Base-by-base conservation (phyloP, 2,888 invertebrate genomes). In the Anodontia alba region DNA sequence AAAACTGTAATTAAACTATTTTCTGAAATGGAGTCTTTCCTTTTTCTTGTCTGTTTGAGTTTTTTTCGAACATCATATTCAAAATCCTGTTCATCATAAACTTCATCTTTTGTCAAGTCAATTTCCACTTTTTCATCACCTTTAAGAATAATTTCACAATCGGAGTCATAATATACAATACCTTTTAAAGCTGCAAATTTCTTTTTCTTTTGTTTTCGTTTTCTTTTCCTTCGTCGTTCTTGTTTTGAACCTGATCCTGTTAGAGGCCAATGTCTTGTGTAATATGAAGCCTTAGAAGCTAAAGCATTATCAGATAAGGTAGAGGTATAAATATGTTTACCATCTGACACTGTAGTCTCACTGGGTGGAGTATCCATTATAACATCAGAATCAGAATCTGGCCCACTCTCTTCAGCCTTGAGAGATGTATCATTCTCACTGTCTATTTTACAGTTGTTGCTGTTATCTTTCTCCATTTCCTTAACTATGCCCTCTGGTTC, bases 231-330 rank as follows among this genome's bases (percentile, higher is more conserved):
- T 33, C 62, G 31, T 1, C 33, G 31, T 62, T 62, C 62, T 29
- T 62, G 62, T 33, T 62, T 62, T 33, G 33, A 33, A 1, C 17
- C 31, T n/a, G 33, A 31, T 1, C n/a, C 1, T n/a, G 33, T 1
- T 2, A 62, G 23, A 33, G 62, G 62, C 62, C 62, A 62, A 62
- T 62, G 62, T 33, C 62, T 62, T 33, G 62, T 62, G 33, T 62
- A 62, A 33, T 33, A 62, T 10, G 7, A 7, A 3, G 17, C 1
- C 7, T 23, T 26, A 8, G 54, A 46, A 15, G 2, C 17, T 12
- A 20, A 2, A 12, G 46, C n/a, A 7, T 42, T 7, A 42, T 42
- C 42, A 15, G 17, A 12, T 8, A 17, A 3, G 17, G n/a, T 20
- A 20, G 10, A 2, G 17, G 46, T 15, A 46, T 3, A 20, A 20